Percentiles rank a stretch among this genome's conserved stretches.
Conservation (phyloP, 2,888 invertebrate genomes). For the Scaptomyza parva region DNA sequence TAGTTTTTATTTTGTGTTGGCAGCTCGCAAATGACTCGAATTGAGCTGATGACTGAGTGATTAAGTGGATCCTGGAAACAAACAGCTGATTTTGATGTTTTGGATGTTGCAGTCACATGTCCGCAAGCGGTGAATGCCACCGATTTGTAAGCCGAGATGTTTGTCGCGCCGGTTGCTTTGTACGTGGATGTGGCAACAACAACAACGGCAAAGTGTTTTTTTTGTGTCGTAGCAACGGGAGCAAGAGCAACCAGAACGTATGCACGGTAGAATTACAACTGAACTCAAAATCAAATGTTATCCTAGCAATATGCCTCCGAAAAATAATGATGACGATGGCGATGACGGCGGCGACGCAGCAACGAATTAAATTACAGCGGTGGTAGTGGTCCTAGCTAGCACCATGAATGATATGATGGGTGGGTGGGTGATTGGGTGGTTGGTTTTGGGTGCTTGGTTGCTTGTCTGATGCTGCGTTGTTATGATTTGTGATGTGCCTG, state of each 20-base stretch:
- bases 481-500: conserved; percentile 64
- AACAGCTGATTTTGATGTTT: conserved; percentile 35
- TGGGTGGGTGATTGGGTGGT: conserved; percentile 23
- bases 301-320: conserved; percentile 85
- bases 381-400: conserved; percentile 17
- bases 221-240: conserved; percentile 83
- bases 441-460: conserved; percentile 11
- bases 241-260: conserved; percentile 83
- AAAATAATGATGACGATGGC: conserved; percentile 75
- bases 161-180: conserved; percentile 63
- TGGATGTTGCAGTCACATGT: conserved; percentile 43
- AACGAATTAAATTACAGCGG: conserved; percentile 71
- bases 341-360: conserved; percentile 67
- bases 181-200: conserved; percentile 45
- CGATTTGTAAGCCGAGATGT: conserved; percentile 55
- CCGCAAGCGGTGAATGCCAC: conserved; percentile 27
- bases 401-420: conserved; percentile 25
- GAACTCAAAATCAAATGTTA: conserved; percentile 85
- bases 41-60: conserved; percentile 5
- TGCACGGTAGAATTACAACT: conserved; percentile 86
- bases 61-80: background rate
- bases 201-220: conserved; percentile 12
- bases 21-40: conserved; percentile 44
- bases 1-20: conserved; percentile 45
- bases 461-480: conserved; percentile 57